phyloP scores from a whole-genome alignment of 2,888 invertebrate genomes.

The Drosophila anomalata region DNA sequence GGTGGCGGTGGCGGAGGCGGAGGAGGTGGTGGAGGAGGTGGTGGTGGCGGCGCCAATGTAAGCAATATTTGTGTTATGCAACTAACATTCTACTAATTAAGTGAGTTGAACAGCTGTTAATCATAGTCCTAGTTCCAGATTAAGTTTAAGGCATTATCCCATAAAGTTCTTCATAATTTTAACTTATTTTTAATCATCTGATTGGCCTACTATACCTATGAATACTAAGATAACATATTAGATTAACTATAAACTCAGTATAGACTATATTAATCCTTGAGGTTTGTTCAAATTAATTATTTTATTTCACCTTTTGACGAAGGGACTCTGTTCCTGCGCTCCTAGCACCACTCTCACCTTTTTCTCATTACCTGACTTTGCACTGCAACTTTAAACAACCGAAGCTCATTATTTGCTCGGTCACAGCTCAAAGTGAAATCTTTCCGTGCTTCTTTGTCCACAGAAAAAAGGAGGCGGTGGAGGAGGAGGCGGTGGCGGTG shows the following conservation, averaged over 20 bases:
- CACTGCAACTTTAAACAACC: conserved; percentile 43
- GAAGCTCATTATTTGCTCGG: conserved; percentile 50
- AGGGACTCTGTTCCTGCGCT: not conserved
- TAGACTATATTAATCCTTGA: not conserved
- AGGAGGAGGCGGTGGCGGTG: conserved; percentile 41
- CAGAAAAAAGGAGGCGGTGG: conserved; percentile 78
- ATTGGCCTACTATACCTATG: not conserved
- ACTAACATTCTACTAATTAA: conserved; percentile 58
- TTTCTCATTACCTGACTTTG: conserved; percentile 42
- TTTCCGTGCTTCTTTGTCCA: conserved; percentile 38
- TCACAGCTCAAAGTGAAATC: conserved; percentile 46
- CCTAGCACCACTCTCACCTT: conserved; percentile 23
- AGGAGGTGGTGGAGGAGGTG: conserved; percentile 58
- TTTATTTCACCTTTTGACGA: not conserved
- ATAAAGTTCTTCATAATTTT: not conserved
- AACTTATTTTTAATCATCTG: no score
- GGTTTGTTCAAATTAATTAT: conserved; percentile 2
- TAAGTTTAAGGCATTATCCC: not conserved
- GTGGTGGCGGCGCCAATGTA: conserved; percentile 81
- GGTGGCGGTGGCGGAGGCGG: conserved; percentile 66
- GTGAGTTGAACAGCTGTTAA: conserved; percentile 54
- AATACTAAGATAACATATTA: not conserved
- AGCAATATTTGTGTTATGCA: conserved; percentile 83
- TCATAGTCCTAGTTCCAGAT: conserved; percentile 1
- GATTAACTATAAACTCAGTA: not conserved